Percentiles rank a stretch among this genome's conserved stretches.
Evolutionary conservation across 2,113 vertebrate genomes (phyloP).

Genomic region (Pterocles gutturalis): DNA sequence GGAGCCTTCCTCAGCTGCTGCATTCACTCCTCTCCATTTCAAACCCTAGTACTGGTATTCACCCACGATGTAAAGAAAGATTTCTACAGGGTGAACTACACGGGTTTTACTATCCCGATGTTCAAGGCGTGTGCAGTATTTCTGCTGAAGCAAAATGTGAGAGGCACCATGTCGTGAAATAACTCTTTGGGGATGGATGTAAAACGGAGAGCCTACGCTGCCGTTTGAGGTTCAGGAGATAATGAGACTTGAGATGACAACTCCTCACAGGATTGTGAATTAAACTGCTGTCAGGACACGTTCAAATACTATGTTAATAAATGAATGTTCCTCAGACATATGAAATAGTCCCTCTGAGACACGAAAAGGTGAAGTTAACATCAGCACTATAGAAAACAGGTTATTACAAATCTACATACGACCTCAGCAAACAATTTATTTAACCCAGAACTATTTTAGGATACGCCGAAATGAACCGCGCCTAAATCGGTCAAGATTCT

Average conservation of each 20-base stretch:
- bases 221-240: not conserved
- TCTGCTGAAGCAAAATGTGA: not conserved
- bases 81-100: not conserved
- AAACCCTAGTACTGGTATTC: not conserved
- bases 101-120: not conserved
- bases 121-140: not conserved
- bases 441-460: not conserved
- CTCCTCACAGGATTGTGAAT: not conserved
- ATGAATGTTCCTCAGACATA: not conserved
- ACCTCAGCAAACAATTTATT: not conserved
- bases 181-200: not conserved
- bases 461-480: not conserved
- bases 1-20: not conserved
- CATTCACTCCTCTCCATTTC: not conserved
- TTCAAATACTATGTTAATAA: not conserved
- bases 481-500: not conserved
- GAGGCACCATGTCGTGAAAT: rapidly evolving
- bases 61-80: not conserved
- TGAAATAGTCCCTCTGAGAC: not conserved
- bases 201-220: not conserved
- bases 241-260: not conserved
- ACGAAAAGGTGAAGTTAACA: not conserved
- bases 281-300: not conserved
- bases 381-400: not conserved
- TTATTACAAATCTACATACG: not conserved